Base-by-base conservation (phyloP, 1,140 invertebrate species). In the Zeugodacus cucurbitae region DNA sequence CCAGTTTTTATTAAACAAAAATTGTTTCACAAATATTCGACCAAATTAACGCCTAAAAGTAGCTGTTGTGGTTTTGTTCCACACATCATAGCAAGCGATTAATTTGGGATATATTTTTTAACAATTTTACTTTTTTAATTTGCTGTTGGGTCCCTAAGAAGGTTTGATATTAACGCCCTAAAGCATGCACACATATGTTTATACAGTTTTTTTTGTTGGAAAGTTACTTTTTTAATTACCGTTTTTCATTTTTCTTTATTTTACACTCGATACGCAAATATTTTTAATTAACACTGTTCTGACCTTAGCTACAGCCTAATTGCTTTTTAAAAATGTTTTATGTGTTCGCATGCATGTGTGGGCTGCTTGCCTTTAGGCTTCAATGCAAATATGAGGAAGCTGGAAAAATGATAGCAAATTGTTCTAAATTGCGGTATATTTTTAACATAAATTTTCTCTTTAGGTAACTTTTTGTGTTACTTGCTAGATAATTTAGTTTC, bases 281-380 rank as follows among this genome's bases (percentile, higher is more conserved):
- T 82, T 48, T 82, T 82, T 48, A 82, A 82, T 82, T 82, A 82
- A 82, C 74, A 48, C 74, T 82, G 26, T 41, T 7, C 17, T 82
- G 74, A 29, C 74, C 41, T 82, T n/a, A 48, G 74, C 26, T 37
- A 82, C 41, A 26, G 22, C 41, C 48, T 48, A 82, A 82, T 48
- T 82, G 74, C 67, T 34, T 34, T 74, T 74, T 74, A 74, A 37
- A 74, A 41, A 82, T 54, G 41, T 82, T 82, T 82, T 6, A 54
- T 48, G n/a, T n/a, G n/a, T n/a, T n/a, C n/a, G n/a, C n/a, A n/a
- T n/a, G n/a, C n/a, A n/a, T n/a, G n/a, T n/a, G n/a, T n/a, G n/a
- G n/a, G n/a, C n/a, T n/a, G n/a, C n/a, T n/a, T n/a, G n/a, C n/a
- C n/a, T n/a, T n/a, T n/a, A n/a, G 41, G 67, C 67, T 74, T 74